Evolutionary conservation across 2,888 invertebrate species (phyloP), one percentile per base, ranked within the genome.

Genomic region (Iselma pallidipennis): DNA sequence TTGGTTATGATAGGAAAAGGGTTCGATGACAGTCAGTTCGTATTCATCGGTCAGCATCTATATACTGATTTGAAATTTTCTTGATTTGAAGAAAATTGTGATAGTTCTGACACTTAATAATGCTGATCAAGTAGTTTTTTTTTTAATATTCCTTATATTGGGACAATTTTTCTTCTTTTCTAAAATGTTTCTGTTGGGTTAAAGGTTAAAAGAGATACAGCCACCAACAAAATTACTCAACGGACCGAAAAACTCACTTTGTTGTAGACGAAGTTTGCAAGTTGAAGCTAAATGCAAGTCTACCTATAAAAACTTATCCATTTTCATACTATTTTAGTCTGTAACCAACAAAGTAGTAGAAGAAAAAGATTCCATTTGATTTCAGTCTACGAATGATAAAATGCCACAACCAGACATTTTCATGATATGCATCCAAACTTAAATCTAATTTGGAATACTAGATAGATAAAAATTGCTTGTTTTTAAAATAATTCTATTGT

Each of bases 231-330:
- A 57, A 63, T 63, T 63, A 63, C 54, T 63, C 63, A 63, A 54
- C 63, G 57, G 50, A 63, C 59, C 63, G 63, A 63, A 54, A 63
- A 63, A 63, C 63, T 59, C 63, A 59, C 63, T 63, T 61, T 63
- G 56, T 59, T 54, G 33, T 49, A 48, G 56, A 63, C 45, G 45
- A 63, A 63, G 59, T 63, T 63, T 53, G 21, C 31, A 63, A 63
- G 56, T 63, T 59, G 49, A 57, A 63, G 57, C 54, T 51, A 60
- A 63, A 57, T 63, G 63, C 59, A 60, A 60, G 42, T 60, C 53
- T 53, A 63, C 54, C 63, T 63, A 55, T 54, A 63, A 63, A 63
- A 63, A 59, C 59, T 59, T 63, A 49, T 37, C 58, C 53, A 63
- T 63, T 57, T 60, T 60, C 63, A 62, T 58, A 58, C 23, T 51